Conservation (phyloP, 2,113 vertebrate species). For the Aptenodytes forsteri region DNA sequence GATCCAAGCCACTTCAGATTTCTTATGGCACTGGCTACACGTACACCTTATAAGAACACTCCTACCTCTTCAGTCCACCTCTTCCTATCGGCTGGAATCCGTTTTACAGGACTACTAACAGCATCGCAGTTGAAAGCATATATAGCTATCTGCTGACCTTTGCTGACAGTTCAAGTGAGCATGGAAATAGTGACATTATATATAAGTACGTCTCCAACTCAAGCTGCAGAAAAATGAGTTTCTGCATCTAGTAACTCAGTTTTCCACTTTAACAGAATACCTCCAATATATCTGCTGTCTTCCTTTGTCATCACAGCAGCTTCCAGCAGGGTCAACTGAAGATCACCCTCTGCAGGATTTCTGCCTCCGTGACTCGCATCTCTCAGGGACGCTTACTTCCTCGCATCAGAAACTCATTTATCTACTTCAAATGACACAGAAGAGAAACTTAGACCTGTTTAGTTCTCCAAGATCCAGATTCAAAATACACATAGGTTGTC, state of each 20-base stretch:
- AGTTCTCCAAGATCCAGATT: background rate
- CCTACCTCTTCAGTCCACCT: background rate
- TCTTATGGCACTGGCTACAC: background rate
- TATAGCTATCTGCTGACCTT: background rate
- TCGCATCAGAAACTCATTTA: background rate
- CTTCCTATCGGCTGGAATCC: background rate
- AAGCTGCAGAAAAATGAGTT: background rate
- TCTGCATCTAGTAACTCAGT: background rate
- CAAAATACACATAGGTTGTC: background rate
- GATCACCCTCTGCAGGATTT: background rate
- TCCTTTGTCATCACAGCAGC: background rate
- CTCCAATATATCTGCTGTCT: background rate
- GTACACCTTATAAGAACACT: background rate
- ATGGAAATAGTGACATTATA: background rate
- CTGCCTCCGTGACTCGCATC: background rate
- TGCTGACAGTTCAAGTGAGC: background rate
- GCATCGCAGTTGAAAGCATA: fast-evolving
- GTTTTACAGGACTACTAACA: background rate
- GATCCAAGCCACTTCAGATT: background rate
- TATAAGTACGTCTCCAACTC: background rate
- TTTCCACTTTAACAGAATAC: background rate
- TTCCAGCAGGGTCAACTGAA: background rate
- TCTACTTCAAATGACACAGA: background rate
- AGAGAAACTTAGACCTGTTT: background rate
- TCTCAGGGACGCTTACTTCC: background rate